phyloP scores from a whole-genome alignment of 2,113 vertebrate species.

The Brachypteracias leptosomus region DNA sequence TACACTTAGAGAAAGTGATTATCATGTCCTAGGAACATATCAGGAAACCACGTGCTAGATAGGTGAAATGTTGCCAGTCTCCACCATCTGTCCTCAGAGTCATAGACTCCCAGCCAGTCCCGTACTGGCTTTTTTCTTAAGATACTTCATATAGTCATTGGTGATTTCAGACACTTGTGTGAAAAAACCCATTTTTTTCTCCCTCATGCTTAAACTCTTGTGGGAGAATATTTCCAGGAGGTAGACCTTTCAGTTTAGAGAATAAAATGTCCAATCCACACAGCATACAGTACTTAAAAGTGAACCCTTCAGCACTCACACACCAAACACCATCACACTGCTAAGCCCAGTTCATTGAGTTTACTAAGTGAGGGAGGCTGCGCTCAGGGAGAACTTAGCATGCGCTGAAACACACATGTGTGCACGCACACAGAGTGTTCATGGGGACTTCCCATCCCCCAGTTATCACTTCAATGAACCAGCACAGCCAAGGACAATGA shows the following conservation, averaged over 20 bases:
- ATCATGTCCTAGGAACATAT: background rate
- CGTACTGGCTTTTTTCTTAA: background rate
- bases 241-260: background rate
- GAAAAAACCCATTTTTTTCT: background rate
- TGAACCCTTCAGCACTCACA: fast-evolving
- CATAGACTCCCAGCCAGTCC: background rate
- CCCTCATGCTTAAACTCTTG: background rate
- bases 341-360: background rate
- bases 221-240: background rate
- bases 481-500: background rate
- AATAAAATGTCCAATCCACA: background rate
- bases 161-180: background rate
- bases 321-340: background rate
- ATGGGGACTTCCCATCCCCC: fast-evolving
- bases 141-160: background rate
- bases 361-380: background rate
- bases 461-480: background rate
- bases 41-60: background rate
- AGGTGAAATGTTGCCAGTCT: background rate
- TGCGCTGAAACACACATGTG: fast-evolving
- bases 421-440: too few relatives aligned
- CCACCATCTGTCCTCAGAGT: background rate
- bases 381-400: background rate
- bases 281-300: background rate
- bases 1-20: background rate